These are phyloP conservation scores for Aspidoscelis tigris DNA, from an alignment of 2,113 vertebrate species.

Conservation along the genomic window DNA sequence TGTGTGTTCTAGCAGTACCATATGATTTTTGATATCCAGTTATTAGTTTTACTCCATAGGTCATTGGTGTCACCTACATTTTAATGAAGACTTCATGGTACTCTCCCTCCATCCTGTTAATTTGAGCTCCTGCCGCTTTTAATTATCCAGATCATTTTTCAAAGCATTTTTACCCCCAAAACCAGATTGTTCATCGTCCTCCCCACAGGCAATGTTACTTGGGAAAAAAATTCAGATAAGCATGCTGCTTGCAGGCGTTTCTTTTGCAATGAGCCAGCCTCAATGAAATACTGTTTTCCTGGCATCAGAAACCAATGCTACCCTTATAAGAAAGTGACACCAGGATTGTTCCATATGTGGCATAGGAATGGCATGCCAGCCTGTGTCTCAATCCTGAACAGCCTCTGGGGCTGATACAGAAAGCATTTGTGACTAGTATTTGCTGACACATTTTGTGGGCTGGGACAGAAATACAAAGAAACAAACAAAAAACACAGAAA, in stretches of 20 bases:
- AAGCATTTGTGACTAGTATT: too few species aligned
- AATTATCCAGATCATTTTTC: conserved; percentile 48
- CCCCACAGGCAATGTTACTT: not conserved
- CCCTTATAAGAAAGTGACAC: not conserved
- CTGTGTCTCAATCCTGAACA: too few species aligned
- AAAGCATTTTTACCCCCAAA: conserved; percentile 37
- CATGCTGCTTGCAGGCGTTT: accelerated
- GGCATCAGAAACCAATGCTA: not conserved
- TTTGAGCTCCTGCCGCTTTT: conserved; percentile 35
- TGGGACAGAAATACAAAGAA: too few species aligned
- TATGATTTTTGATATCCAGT: not conserved
- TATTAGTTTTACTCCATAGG: conserved; percentile 15
- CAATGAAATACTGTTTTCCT: not conserved
- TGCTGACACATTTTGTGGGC: too few species aligned
- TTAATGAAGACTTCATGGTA: conserved; percentile 48
- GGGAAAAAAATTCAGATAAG: conserved; percentile 37
- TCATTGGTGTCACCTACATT: conserved; percentile 31
- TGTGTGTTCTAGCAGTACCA: not conserved
- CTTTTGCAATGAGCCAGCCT: not conserved
- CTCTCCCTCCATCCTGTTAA: conserved; percentile 11
- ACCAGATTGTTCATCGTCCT: conserved; percentile 20
- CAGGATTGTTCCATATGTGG: not conserved
- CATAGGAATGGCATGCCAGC: not conserved
- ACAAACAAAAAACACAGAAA: too few species aligned
- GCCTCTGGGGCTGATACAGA: too few species aligned